Base-by-base conservation (phyloP, 1,140 invertebrate genomes). In the Trichoplusia ni region DNA sequence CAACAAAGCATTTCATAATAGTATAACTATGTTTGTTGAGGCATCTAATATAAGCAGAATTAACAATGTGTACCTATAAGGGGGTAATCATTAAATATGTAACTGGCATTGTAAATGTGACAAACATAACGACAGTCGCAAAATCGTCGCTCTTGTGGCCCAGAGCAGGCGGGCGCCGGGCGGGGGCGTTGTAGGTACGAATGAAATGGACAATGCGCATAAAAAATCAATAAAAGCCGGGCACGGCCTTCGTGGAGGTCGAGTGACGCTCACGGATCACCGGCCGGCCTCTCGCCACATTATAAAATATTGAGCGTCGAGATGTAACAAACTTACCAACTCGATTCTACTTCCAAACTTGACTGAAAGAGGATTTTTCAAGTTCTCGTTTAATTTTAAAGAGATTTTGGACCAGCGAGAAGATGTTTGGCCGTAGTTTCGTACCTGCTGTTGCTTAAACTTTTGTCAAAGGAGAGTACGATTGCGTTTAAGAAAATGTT, bases 151-250 rank as follows among this genome's bases (percentile, higher is more conserved):
- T 25, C 33, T 44, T 7, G 31, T 56, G 33, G 40, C 61, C 44
- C 35, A 66, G 56, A 68, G 64, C 60, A 38, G 64, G 51, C 53
- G 54, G 54, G 38, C 54, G 40, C 46, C 19, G 25, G 66, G 69
- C 63, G 76, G 51, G 54, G 49, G 54, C 61, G 78, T n/a, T n/a
- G n/a, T 71, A 69, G 71, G 62, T 69, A 67, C 67, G 64, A 71
- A 71, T 66, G 77, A 75, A 77, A 84, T 80, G 81, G 82, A 83
- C 84, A 83, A 79, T 77, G 81, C 82, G 82, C 84, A 82, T 87
- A 87, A 86, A 86, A 87, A 86, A 87, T 87, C 84, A 86, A 89
- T 86, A 86, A 84, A 78, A 75, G 77, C 81, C 76, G 84, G 77
- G 84, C 64, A 66, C 79, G 83, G 84, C 84, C 83, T 89, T 84